Percentiles rank a stretch among this genome's conserved stretches.
These are phyloP conservation scores for Scaptomyza polygonia DNA, from an alignment of 2,888 invertebrate genomes.

Conservation along the genomic window DNA sequence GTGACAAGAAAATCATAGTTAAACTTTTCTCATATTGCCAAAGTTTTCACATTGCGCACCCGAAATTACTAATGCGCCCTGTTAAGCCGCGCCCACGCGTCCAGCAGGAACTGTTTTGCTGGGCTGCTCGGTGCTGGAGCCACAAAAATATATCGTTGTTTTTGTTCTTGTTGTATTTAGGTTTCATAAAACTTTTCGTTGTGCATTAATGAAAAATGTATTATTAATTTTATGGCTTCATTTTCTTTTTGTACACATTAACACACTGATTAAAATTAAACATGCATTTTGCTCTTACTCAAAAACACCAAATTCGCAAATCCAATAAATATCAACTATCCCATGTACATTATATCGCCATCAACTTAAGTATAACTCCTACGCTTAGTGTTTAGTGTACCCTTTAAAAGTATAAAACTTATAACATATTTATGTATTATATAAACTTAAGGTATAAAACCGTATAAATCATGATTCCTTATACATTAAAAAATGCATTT, in stretches of 20 bases:
- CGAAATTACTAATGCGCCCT: conserved; percentile 67
- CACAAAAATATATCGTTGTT: conserved; percentile 11
- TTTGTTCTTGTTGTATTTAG: conserved; percentile 9
- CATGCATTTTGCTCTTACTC: conserved; percentile 42
- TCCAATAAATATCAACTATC: conserved; percentile 12
- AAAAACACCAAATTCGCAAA: conserved; percentile 13
- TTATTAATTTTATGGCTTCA: conserved; percentile 53
- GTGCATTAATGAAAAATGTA: conserved; percentile 58
- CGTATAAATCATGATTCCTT: not conserved
- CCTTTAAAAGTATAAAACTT: conserved; percentile 26
- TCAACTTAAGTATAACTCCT: conserved; percentile 3
- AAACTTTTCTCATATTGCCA: conserved; percentile 74
- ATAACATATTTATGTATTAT: conserved; percentile 12
- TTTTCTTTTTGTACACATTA: conserved; percentile 15
- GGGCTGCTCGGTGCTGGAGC: conserved; percentile 7
- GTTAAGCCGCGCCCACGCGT: conserved; percentile 15
- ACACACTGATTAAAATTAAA: conserved; percentile 26
- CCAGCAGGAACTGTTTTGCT: conserved; percentile 4
- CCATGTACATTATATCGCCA: conserved; percentile 35
- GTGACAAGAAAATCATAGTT: conserved; percentile 75
- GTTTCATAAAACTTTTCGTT: conserved; percentile 37
- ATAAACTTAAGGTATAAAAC: conserved; percentile 1
- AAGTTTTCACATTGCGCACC: conserved; percentile 75
- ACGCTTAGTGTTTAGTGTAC: conserved; percentile 32
- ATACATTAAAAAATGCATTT: conserved; percentile 26